Percentiles rank a stretch among this genome's conserved stretches.
Evolutionary conservation across 53 echinoderm and acorn worm species (phyloP).

Genomic region (Pentamera pediparva): DNA sequence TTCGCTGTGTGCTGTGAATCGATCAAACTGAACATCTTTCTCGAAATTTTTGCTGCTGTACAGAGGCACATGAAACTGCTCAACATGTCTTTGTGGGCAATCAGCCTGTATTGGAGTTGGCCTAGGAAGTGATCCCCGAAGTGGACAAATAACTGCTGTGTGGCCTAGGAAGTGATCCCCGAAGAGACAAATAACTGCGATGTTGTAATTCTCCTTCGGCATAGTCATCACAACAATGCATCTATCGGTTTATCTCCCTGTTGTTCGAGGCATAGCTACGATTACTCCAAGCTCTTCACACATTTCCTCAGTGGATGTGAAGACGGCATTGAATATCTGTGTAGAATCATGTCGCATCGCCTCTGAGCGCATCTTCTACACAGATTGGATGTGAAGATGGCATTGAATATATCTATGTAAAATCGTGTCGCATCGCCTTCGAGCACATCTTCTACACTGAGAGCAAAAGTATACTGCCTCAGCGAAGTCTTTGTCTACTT

Average conservation of each 20-base stretch:
- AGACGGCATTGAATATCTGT: too few relatives aligned
- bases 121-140: slow-evolving; percentile 32
- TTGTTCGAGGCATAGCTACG: slow-evolving; percentile 11
- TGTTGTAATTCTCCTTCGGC: slow-evolving; percentile 13
- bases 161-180: too few relatives aligned
- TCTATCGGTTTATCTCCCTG: slow-evolving; percentile 21
- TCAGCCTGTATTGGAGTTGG: slow-evolving; percentile 10
- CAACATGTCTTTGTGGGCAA: too few relatives aligned
- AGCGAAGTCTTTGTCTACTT: slow-evolving; percentile 19
- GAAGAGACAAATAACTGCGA: too few relatives aligned
- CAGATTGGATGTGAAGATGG: too few relatives aligned
- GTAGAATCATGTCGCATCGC: too few relatives aligned
- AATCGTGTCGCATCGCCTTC: slow-evolving; percentile 8
- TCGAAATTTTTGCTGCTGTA: slow-evolving; percentile 10
- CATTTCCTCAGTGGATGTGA: too few relatives aligned
- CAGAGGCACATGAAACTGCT: slow-evolving; percentile 29
- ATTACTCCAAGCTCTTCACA: too few relatives aligned
- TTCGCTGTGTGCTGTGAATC: slow-evolving; percentile 14
- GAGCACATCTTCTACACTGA: slow-evolving; percentile 5
- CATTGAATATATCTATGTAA: too few relatives aligned
- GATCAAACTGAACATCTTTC: slow-evolving; percentile 14
- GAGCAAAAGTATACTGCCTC: slow-evolving; percentile 1
- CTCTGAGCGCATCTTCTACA: too few relatives aligned
- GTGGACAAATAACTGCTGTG: slow-evolving; percentile 16
- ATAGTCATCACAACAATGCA: background rate